Evolutionary conservation across 2,113 vertebrate species (phyloP).

Genomic region (Caracal caracal): DNA sequence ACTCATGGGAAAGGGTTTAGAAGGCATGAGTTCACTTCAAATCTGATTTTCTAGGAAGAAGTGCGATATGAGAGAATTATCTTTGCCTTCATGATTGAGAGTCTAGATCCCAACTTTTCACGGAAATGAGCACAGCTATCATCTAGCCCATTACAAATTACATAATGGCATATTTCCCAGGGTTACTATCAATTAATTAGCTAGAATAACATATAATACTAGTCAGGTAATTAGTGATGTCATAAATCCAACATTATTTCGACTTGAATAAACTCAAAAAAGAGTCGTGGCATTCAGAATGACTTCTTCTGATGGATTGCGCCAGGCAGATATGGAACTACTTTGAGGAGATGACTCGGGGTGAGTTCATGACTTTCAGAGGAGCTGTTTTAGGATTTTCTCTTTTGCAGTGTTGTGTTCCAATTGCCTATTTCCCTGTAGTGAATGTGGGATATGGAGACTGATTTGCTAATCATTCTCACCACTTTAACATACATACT

Average conservation of each 20-base stretch:
- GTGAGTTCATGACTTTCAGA: slow-evolving; percentile 17
- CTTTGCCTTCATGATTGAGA: background rate
- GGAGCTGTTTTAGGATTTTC: background rate
- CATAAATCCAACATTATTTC: background rate
- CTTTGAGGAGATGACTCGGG: background rate
- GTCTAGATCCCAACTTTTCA: background rate
- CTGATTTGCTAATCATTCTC: background rate
- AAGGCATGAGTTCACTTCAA: slow-evolving; percentile 2
- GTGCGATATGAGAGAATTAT: background rate
- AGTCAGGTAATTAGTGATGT: background rate
- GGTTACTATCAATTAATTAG: background rate
- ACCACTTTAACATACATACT: background rate
- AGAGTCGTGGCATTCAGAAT: background rate
- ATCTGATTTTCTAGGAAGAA: background rate
- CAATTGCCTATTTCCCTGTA: background rate
- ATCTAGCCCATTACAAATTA: background rate
- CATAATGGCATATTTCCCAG: background rate
- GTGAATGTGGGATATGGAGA: background rate
- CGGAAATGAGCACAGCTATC: background rate
- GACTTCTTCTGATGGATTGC: background rate
- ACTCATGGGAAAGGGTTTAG: background rate
- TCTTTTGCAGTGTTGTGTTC: background rate
- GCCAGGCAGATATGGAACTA: background rate
- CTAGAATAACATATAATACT: background rate
- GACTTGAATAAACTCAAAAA: background rate